A percentile compares a stretch with the other conserved stretches of the same genome.
phyloP scores from a whole-genome alignment of 2,888 invertebrate genomes.

The Mechanitis messenoides region DNA sequence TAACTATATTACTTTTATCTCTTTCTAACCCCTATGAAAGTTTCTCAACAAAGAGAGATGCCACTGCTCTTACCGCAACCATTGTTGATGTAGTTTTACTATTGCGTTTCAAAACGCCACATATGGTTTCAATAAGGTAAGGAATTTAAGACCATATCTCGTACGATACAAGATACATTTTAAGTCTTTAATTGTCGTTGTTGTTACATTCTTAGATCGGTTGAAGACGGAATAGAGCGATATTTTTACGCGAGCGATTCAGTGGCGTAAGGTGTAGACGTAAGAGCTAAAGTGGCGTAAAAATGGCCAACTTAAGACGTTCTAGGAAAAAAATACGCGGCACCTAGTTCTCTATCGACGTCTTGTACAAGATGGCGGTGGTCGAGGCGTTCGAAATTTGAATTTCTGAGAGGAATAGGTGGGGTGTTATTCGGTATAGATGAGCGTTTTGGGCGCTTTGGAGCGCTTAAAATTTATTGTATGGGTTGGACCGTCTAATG shows the following conservation, averaged over 20 bases:
- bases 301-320: slow-evolving; percentile 73
- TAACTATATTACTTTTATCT: slow-evolving; percentile 39
- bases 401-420: slow-evolving; percentile 73
- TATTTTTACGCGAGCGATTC: slow-evolving; percentile 75
- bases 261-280: slow-evolving; percentile 64
- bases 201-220: slow-evolving; percentile 33
- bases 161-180: background rate
- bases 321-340: slow-evolving; percentile 67
- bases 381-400: slow-evolving; percentile 70
- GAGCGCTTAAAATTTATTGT: slow-evolving; percentile 38
- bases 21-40: slow-evolving; percentile 39
- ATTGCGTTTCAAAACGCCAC: slow-evolving; percentile 30
- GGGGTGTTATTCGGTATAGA: slow-evolving; percentile 48
- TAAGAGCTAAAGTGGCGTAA: slow-evolving; percentile 74
- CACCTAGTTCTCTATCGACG: slow-evolving; percentile 72
- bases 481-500: slow-evolving; percentile 40
- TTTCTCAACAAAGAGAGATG: slow-evolving; percentile 46
- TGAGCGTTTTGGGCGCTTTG: slow-evolving; percentile 31
- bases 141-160: slow-evolving; percentile 19
- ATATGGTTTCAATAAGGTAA: slow-evolving; percentile 23
- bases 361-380: slow-evolving; percentile 74
- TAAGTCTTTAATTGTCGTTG: background rate
- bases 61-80: slow-evolving; percentile 51
- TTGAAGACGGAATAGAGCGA: slow-evolving; percentile 53
- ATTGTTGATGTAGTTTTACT: slow-evolving; percentile 69